Percentiles rank a stretch among this genome's conserved stretches.
Evolutionary conservation across 2,888 invertebrate genomes (phyloP).

Genomic region (Vesta saturnalis): DNA sequence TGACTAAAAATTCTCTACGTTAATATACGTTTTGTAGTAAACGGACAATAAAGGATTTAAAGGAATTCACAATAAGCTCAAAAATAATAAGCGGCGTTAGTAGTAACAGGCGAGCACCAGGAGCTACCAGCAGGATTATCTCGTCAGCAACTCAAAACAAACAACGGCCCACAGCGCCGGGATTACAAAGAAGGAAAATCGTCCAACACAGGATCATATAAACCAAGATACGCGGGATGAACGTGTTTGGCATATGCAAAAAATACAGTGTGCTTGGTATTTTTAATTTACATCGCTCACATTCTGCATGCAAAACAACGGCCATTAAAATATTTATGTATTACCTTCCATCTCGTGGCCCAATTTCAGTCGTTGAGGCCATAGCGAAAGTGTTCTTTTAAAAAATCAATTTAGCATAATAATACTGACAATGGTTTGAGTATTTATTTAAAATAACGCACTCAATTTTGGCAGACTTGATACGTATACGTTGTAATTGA

Average conservation of each 20-base stretch:
- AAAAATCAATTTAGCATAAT: slow-evolving; percentile 33
- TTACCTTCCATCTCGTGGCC: slow-evolving; percentile 43
- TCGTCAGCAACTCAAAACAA: slow-evolving; percentile 41
- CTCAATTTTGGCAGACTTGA: slow-evolving; percentile 12
- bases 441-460: slow-evolving; percentile 30
- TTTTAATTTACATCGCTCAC: slow-evolving; percentile 22
- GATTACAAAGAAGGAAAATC: slow-evolving; percentile 27
- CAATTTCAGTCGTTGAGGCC: slow-evolving; percentile 38
- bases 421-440: slow-evolving; percentile 26
- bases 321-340: slow-evolving; percentile 31
- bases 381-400: slow-evolving; percentile 27
- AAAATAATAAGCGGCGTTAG: slow-evolving; percentile 33
- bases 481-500: slow-evolving; percentile 10
- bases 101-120: slow-evolving; percentile 18
- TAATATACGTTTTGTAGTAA: slow-evolving; percentile 15
- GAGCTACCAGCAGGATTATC: slow-evolving; percentile 40
- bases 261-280: slow-evolving; percentile 23
- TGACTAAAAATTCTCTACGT: slow-evolving; percentile 26
- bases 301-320: slow-evolving; percentile 31
- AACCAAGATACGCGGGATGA: slow-evolving; percentile 26
- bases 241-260: slow-evolving; percentile 33
- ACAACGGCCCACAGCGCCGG: slow-evolving; percentile 33
- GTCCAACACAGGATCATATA: slow-evolving; percentile 26
- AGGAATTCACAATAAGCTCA: slow-evolving; percentile 37
- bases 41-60: slow-evolving; percentile 33